Conservation (phyloP, 2,797 vertebrate genomes). For the Rhinichthys osculus region DNA sequence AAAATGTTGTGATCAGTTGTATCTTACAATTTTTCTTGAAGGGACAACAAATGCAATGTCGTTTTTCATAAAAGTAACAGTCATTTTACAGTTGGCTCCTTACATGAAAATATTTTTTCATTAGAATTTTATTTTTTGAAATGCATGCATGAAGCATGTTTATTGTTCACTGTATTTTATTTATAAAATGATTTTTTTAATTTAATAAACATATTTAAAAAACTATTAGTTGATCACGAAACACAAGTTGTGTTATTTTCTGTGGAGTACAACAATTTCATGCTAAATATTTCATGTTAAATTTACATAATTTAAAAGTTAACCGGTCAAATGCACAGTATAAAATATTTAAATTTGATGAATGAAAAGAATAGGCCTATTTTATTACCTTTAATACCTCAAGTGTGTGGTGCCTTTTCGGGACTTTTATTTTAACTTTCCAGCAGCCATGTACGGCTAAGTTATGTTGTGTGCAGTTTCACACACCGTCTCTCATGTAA, state of each 20-base stretch:
- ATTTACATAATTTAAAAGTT: background rate
- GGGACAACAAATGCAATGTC: background rate
- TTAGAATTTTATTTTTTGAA: background rate
- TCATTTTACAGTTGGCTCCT: background rate
- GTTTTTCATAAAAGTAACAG: background rate
- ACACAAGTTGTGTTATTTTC: background rate
- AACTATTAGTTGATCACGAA: background rate
- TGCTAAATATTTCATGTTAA: background rate
- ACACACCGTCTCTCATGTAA: constrained; percentile 14
- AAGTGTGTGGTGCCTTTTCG: rapidly evolving
- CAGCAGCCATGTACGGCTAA: background rate
- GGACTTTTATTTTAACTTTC: constrained; percentile 44
- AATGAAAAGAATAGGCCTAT: background rate
- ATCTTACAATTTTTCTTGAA: background rate
- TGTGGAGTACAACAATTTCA: background rate
- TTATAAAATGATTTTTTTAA: background rate
- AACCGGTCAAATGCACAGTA: background rate
- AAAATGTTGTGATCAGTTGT: background rate
- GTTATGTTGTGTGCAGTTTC: background rate
- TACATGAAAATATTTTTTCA: background rate
- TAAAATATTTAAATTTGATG: background rate
- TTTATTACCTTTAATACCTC: background rate
- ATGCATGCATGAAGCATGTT: background rate
- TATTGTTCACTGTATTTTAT: background rate
- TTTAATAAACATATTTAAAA: background rate